Base-by-base conservation (phyloP, 2,888 invertebrate species). In the Tetragonisca angustula region DNA sequence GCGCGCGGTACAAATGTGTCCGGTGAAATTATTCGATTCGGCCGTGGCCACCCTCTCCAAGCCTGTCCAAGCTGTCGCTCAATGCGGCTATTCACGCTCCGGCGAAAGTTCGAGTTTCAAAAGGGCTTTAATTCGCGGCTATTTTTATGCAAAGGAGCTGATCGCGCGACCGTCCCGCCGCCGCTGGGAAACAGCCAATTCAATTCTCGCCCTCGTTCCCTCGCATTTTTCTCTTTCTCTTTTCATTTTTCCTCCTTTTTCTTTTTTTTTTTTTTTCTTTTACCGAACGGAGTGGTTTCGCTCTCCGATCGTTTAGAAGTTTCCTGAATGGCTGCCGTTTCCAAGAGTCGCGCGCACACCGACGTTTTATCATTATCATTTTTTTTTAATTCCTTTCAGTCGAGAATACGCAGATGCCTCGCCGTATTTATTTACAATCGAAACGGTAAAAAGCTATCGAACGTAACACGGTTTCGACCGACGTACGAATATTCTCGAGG, bases 121-220 rank as follows among this genome's bases (percentile, higher is more conserved):
- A 79, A 64, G 79, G 43, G 67, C 74, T 84, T 81, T 83, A 81
- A 84, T 88, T 89, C 86, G 68, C 69, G 73, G 68, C 82, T 78
- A 89, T 89, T 89, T 89, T 89, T 84, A 87, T 89, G 87, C 84
- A 89, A 89, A 89, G 56, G 32, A 85, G 82, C 61, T 56, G 82
- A 65, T 83, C 80, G 67, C 62, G 71, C 77, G 72, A 70, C 64
- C 79, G 68, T 83, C 43, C 81, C 78, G 88, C 78, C 79, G 81
- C 74, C 65, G 59, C 43, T 27, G 15, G 70, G 21, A 50, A 70
- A 69, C 49, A 32, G 32, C 74, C 78, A 71, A 81, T 81, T 79
- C 81, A 73, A 67, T 83, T 84, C 43, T 81, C 81, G 68, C 70
- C 79, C 78, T 71, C 65, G 65, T 65, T 32, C 6, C 6, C 36